A percentile compares a stretch with the other conserved stretches of the same genome.
phyloP scores from a whole-genome alignment of 2,113 vertebrate genomes.

The Hippocampus mohnikei region DNA sequence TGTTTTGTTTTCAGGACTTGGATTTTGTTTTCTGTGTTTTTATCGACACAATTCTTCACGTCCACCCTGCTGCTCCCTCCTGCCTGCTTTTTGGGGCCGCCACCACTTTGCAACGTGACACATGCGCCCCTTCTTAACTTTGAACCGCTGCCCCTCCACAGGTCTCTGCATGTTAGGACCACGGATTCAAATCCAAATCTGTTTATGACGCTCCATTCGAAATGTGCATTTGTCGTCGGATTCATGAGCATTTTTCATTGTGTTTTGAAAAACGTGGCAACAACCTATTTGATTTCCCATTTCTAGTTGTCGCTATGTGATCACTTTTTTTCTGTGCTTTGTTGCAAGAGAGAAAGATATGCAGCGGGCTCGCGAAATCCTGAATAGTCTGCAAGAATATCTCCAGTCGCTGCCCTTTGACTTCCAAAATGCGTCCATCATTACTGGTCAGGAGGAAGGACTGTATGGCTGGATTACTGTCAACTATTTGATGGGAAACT shows the following conservation, averaged over 20 bases:
- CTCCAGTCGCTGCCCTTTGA: conserved; percentile 82
- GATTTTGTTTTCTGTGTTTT: no score
- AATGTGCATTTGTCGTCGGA: neutral
- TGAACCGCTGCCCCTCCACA: no score
- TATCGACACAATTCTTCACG: no score
- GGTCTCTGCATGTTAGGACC: no score
- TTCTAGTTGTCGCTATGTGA: neutral
- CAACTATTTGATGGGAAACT: conserved; percentile 95
- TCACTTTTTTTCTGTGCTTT: conserved; percentile 9
- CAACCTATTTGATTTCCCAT: neutral
- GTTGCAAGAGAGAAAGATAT: conserved; percentile 72
- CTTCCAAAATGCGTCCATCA: conserved; percentile 88
- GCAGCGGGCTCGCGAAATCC: conserved; percentile 74
- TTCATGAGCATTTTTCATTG: neutral
- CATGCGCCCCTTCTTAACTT: no score
- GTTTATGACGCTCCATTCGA: neutral
- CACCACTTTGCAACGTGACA: no score
- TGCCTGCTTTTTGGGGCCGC: no score
- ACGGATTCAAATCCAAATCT: neutral
- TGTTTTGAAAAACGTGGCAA: neutral
- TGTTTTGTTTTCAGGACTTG: no score
- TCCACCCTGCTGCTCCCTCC: no score
- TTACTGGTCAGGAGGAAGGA: conserved; percentile 90
- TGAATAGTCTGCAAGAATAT: conserved; percentile 77
- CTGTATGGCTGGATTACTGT: conserved; percentile 96